A percentile compares a stretch with the other conserved stretches of the same genome.
phyloP scores from a whole-genome alignment of 2,113 vertebrate species.

The Crocuta crocuta region DNA sequence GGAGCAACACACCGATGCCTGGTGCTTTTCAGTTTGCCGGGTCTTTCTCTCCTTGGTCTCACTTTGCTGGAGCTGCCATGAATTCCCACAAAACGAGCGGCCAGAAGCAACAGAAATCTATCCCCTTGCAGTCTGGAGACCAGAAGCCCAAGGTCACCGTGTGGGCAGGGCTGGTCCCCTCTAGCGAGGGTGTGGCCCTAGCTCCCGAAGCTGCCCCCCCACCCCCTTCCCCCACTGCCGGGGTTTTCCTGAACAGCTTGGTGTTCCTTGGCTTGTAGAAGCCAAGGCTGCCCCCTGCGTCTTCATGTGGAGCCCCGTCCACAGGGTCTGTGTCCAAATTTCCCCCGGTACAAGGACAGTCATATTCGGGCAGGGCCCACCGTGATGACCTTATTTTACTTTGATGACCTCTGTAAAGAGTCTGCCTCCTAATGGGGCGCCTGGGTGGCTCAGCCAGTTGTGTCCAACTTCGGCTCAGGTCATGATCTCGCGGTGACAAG shows the following conservation, averaged over 20 bases:
- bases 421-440: neutral
- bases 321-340: neutral
- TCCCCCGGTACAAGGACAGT: too few relatives aligned
- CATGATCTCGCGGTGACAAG: too few relatives aligned
- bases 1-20: rapidly evolving
- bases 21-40: rapidly evolving
- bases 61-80: neutral
- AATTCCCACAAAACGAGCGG: rapidly evolving
- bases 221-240: too few relatives aligned
- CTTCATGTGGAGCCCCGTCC: rapidly evolving
- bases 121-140: neutral
- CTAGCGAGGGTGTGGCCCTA: neutral
- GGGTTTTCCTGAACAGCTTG: rapidly evolving
- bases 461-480: too few relatives aligned
- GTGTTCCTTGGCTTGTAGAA: neutral
- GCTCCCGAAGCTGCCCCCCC: too few relatives aligned
- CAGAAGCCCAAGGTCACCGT: rapidly evolving
- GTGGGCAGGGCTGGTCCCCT: neutral
- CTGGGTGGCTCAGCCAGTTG: too few relatives aligned
- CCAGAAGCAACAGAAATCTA: rapidly evolving
- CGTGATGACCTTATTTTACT: too few relatives aligned
- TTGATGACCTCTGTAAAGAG: neutral
- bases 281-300: neutral
- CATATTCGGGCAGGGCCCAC: neutral
- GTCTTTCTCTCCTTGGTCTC: too few relatives aligned